Evolutionary conservation across 2,888 invertebrate genomes (phyloP), one percentile per base, ranked within the genome.

Genomic region (Chymomyza fuscimana): DNA sequence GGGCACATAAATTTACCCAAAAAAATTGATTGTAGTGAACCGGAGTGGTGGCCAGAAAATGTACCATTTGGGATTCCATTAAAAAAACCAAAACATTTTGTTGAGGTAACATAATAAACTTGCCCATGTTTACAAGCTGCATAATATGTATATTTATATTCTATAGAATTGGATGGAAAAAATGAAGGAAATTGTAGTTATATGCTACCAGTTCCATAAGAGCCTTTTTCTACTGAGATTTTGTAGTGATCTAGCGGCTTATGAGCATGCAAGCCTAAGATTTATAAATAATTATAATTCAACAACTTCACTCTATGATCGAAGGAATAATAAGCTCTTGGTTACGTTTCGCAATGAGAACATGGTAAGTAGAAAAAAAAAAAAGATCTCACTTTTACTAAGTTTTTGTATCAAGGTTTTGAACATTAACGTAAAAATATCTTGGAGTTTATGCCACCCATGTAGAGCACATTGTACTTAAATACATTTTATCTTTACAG

Each of bases 291-390:
- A 95, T 90, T 94, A 94, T 88, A 95, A 95, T 86, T 94, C 94
- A 65, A 95, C 95, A 29, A 95, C 95, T 54, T 95, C 95, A 73
- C 92, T 95, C 66, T 95, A 94, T 82, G 94, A 95, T 89, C 93
- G 94, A 82, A 93, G 93, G 63, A 94, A 93, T 74, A 94, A 94
- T 73, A 94, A 94, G 81, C 92, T 95, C 40, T 90, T 95, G 70
- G 95, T 95, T 22, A 96, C 96, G 74, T 95, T 96, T 91, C 93
- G 95, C 63, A 95, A 95, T 92, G 95, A 95, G 88, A 95, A 95
- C 88, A 93, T 95, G 92, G 94, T 94, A 88, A 93, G 90, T 58
- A 15, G 12, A 46, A 46, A 40, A 40, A 46, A 46, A 40, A 40
- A 0, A 40, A 10, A 32, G 6, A 32, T 5, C 32, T 32, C 6